Evolutionary conservation across 2,113 vertebrate species (phyloP).

Genomic region (cat (Felis catus)): DNA sequence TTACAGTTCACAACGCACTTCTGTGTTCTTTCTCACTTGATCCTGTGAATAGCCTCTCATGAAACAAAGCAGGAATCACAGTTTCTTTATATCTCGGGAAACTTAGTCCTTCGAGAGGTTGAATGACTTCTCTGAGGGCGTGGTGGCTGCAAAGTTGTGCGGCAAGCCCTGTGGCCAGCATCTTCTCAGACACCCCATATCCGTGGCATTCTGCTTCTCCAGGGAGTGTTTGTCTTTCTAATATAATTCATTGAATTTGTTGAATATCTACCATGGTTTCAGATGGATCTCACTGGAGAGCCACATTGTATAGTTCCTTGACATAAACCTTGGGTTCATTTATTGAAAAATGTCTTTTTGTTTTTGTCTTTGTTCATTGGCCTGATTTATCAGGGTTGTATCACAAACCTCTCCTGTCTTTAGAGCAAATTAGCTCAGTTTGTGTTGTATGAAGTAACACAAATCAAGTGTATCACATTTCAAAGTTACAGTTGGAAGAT

Average conservation of each 20-base stretch:
- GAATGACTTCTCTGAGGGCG: background rate
- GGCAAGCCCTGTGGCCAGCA: background rate
- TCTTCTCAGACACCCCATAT: background rate
- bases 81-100: background rate
- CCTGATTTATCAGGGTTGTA: constrained; percentile 41
- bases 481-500: constrained; percentile 52
- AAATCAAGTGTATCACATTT: constrained; percentile 50
- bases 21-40: background rate
- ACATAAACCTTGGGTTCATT: constrained; percentile 8
- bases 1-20: background rate
- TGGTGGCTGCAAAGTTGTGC: background rate
- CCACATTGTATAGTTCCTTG: background rate
- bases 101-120: background rate
- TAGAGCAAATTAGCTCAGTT: constrained; percentile 50
- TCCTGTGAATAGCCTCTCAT: background rate
- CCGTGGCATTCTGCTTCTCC: background rate
- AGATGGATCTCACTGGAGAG: background rate
- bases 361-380: constrained; percentile 6
- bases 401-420: constrained; percentile 40
- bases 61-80: background rate
- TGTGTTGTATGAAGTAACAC: constrained; percentile 27
- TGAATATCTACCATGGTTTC: background rate
- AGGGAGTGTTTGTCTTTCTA: background rate
- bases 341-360: constrained; percentile 15
- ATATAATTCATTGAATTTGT: background rate